A percentile compares a stretch with the other conserved stretches of the same genome.
phyloP scores from a whole-genome alignment of 2,797 vertebrate species.

The Platyrinchus mystaceus region DNA sequence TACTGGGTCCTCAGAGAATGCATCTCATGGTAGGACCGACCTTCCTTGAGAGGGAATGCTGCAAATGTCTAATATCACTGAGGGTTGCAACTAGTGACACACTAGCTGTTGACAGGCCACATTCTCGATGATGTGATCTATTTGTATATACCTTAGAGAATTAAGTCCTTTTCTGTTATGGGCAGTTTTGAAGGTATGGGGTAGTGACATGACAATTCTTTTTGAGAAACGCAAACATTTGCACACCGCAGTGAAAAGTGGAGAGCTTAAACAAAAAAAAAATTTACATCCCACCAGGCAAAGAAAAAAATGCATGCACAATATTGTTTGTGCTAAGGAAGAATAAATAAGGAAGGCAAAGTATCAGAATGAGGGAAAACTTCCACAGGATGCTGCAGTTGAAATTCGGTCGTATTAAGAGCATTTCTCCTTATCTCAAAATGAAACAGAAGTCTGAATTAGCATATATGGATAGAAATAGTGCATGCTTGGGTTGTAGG shows the following conservation, averaged over 20 bases:
- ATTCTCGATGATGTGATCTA: neutral
- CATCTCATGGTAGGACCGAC: neutral
- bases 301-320: neutral
- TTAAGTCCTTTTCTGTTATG: neutral
- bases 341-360: neutral
- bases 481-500: neutral
- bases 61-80: neutral
- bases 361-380: neutral
- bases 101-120: neutral
- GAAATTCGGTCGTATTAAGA: neutral
- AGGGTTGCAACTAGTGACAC: neutral
- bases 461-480: neutral
- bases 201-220: neutral
- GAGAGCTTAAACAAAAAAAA: neutral
- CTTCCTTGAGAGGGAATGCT: neutral
- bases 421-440: neutral
- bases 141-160: neutral
- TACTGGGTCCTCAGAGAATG: fast-evolving
- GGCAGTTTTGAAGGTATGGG: neutral
- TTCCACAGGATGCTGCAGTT: neutral
- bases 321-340: neutral
- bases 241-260: neutral
- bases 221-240: neutral
- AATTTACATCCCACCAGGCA: neutral
- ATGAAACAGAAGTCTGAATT: neutral